Base-by-base conservation (phyloP, 2,797 vertebrate genomes). In the Hephaestus fuliginosus region DNA sequence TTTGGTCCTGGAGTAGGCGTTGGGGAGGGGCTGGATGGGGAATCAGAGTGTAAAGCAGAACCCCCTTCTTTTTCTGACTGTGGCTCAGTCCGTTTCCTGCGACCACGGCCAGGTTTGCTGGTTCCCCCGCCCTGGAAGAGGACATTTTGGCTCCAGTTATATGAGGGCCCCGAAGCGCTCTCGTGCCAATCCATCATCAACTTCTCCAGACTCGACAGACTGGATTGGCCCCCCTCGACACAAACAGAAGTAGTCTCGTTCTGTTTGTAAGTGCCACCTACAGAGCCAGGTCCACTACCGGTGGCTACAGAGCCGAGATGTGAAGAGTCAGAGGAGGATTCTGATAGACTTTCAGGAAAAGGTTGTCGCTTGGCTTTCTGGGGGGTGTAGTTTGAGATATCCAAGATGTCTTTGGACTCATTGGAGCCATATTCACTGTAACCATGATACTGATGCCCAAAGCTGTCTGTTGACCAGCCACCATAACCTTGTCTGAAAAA, bases 181-280 rank as follows among this genome's bases (percentile, higher is more conserved):
- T 99, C 98, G 0, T 99, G 98, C 98, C 98, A 99, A 87, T 99
- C 98, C 96, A 99, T 97, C 98, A 99, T 99, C 86, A 99, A 88
- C 85, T 99, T 99, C 94, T 99, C 98, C 90, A 99, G 93, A 89
- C 98, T 99, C 64, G 98, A 99, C 76, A 99, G 95, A 88, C 98
- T 99, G 20, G 98, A 99, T 82, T 97, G 98, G 53, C 96, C 97
- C 3, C 89, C 87, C 18, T 91, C 93, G 41, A 75, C 92, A 71
- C 83, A 51, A 13, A 85, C 72, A 78, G 93, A 85, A 33, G 68
- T 62, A 0, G 74, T 18, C 70, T 96, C 95, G 56, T 74, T 94
- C 65, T 92, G 92, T 77, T 93, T 95, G 79, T 88, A 96, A 1
- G 84, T 22, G 66, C 84, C 94, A 48, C 92, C 97, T 0, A 96